These are phyloP conservation scores for Eueides isabella DNA, from an alignment of 1,140 invertebrate species.

Conservation along the genomic window DNA sequence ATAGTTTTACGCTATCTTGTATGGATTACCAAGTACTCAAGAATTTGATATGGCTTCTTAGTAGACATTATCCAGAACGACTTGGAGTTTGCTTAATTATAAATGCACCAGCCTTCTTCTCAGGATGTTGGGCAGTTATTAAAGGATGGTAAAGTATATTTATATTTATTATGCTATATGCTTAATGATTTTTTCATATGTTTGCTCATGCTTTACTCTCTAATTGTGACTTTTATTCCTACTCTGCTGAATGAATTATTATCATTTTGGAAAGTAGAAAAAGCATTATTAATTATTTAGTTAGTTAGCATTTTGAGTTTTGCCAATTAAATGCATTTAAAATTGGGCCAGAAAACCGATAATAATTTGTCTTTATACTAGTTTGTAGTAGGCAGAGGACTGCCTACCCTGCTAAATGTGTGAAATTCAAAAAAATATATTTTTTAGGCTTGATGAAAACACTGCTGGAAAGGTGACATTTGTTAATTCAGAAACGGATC, in stretches of 20 bases:
- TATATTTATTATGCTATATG: too few relatives aligned
- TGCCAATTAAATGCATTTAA: neutral
- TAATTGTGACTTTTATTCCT: too few relatives aligned
- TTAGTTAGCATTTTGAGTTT: neutral
- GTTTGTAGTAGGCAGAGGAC: too few relatives aligned
- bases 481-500: slow-evolving; percentile 85
- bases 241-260: too few relatives aligned
- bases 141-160: slow-evolving; percentile 84
- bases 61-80: slow-evolving; percentile 89
- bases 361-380: too few relatives aligned
- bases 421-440: neutral
- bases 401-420: too few relatives aligned
- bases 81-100: slow-evolving; percentile 88
- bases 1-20: slow-evolving; percentile 87
- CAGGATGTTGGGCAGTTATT: slow-evolving; percentile 88
- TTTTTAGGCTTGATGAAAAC: slow-evolving; percentile 87
- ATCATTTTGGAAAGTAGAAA: too few relatives aligned
- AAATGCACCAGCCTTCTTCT: slow-evolving; percentile 87
- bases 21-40: slow-evolving; percentile 91
- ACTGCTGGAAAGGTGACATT: slow-evolving; percentile 89
- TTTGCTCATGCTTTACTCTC: too few relatives aligned
- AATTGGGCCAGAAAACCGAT: too few relatives aligned
- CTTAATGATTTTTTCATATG: too few relatives aligned
- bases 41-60: slow-evolving; percentile 89
- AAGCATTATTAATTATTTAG: neutral